Conservation (phyloP, 2,888 invertebrate genomes). For the Ochropleura plecta region DNA sequence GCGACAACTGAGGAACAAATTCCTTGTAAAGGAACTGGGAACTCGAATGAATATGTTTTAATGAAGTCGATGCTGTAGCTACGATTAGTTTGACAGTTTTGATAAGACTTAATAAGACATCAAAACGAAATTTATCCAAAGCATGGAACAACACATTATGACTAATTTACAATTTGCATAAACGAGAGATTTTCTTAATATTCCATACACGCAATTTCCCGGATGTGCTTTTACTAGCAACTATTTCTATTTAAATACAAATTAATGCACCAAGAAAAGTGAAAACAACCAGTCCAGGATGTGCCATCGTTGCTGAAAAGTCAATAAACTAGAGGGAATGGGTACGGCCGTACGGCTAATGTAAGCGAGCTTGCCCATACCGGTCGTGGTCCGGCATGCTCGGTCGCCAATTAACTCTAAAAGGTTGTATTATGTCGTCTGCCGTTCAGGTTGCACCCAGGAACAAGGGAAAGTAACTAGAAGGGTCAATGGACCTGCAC, state of each 20-base stretch:
- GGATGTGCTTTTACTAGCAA: slow-evolving; percentile 28
- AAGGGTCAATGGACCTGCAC: slow-evolving; percentile 70
- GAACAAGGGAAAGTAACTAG: slow-evolving; percentile 74
- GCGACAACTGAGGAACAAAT: slow-evolving; percentile 49
- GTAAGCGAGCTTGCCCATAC: slow-evolving; percentile 34
- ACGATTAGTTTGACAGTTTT: background rate
- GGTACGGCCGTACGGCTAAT: slow-evolving; percentile 48
- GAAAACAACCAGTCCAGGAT: slow-evolving; percentile 57
- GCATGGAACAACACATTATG: background rate
- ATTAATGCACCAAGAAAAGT: slow-evolving; percentile 55
- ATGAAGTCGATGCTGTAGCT: background rate
- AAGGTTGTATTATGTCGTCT: slow-evolving; percentile 75
- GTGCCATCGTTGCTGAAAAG: slow-evolving; percentile 48
- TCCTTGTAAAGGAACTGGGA: slow-evolving; percentile 22
- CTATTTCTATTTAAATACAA: slow-evolving; percentile 47
- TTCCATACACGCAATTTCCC: slow-evolving; percentile 3
- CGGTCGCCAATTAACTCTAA: slow-evolving; percentile 71
- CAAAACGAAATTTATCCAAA: background rate
- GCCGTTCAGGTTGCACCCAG: slow-evolving; percentile 70
- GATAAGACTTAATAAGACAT: background rate
- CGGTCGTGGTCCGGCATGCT: slow-evolving; percentile 46
- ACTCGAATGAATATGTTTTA: slow-evolving; percentile 10
- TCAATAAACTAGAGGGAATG: slow-evolving; percentile 54
- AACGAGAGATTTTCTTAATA: slow-evolving; percentile 15
- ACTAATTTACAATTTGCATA: slow-evolving; percentile 6